Evolutionary conservation across 1,140 invertebrate species (phyloP), one percentile per base, ranked within the genome.

Genomic region (Papilio dardanus): DNA sequence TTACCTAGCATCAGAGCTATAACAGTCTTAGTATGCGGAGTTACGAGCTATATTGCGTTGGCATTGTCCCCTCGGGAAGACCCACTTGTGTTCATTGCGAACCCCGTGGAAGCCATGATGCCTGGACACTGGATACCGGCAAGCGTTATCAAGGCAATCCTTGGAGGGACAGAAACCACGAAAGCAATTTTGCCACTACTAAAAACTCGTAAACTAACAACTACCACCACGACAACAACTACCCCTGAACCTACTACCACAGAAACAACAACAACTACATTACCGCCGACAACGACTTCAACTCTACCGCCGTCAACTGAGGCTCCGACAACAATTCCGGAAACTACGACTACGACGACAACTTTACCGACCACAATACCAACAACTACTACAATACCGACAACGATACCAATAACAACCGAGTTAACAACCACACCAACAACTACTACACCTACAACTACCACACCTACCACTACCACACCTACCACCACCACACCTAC

Each of bases 51-150:
- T 14, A 58, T 68, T 30, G 42, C 73, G 75, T 75, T 67, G 81
- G 76, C 73, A 58, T n/a, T 46, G 42, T 31, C 79, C 19, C 62
- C 76, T 21, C 62, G 76, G 28, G 79, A 84, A 24, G 86, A 88
- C 14, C 76, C 82, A 8, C 77, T 88, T 24, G 71, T 88, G 0
- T 88, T 85, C 46, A 88, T 88, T 16, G 82, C 84, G 4, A 88
- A 88, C 50, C 86, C 86, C 10, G 79, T 88, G 12, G 86, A 88
- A 77, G 83, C 86, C 0, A 74, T 81, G 10, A 80, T 88, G 82
- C 86, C 86, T 8, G 82, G 86, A 0, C 85, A 88, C 65, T 88
- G 86, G 85, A 81, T 88, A 66, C 86, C 86, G 6, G 66, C 81
- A 1, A 88, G 85, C 71, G 78, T 88, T 40, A 71, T 88, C 8